Evolutionary conservation across 2,797 vertebrate genomes (phyloP).

Genomic region (Euthynnus affinis): DNA sequence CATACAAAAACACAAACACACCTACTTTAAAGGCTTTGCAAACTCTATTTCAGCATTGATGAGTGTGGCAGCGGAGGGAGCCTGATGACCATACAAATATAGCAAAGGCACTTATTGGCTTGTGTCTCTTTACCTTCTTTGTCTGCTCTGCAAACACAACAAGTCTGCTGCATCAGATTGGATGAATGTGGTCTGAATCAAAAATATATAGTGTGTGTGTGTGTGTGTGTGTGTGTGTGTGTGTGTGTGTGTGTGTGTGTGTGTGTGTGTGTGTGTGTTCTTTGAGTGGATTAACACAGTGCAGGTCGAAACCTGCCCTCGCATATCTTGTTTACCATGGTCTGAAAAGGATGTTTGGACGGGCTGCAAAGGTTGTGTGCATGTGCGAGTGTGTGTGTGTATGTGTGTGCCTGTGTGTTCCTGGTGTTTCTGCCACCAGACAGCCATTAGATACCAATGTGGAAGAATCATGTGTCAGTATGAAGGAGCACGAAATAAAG

Average conservation of each 20-base stretch:
- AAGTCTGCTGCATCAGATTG: slow-evolving; percentile 55
- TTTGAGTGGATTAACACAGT: slow-evolving; percentile 46
- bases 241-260: too few species aligned
- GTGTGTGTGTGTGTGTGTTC: background rate
- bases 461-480: slow-evolving; percentile 22
- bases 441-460: slow-evolving; percentile 1
- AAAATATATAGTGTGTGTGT: slow-evolving; percentile 12
- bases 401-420: background rate
- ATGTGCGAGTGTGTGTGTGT: background rate
- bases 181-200: slow-evolving; percentile 59
- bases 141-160: slow-evolving; percentile 58
- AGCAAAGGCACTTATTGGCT: slow-evolving; percentile 56
- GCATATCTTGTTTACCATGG: slow-evolving; percentile 50
- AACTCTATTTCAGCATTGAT: slow-evolving; percentile 56
- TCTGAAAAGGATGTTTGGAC: slow-evolving; percentile 50
- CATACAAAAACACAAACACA: slow-evolving; percentile 1
- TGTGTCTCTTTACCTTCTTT: slow-evolving; percentile 45
- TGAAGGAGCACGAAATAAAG: slow-evolving; percentile 24
- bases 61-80: slow-evolving; percentile 51
- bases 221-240: background rate
- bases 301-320: slow-evolving; percentile 42
- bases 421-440: background rate
- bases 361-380: slow-evolving; percentile 16
- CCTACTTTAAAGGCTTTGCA: slow-evolving; percentile 33
- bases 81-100: slow-evolving; percentile 71